phyloP scores from a whole-genome alignment of 2,888 invertebrate species.

The Minunthozetes semirufus region DNA sequence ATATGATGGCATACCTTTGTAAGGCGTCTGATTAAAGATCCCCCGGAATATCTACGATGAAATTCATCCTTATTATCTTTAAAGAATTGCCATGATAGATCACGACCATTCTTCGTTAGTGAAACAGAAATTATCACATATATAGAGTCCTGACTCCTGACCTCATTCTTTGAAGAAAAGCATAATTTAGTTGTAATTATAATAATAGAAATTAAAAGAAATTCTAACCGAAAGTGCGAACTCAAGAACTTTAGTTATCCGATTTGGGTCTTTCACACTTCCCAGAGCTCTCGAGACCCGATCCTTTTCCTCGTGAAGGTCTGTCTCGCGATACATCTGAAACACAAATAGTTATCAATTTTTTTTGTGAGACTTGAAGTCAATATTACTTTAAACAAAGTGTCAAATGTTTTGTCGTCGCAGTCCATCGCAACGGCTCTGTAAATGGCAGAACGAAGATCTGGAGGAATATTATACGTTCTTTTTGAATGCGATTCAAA shows the following conservation, averaged over 20 bases:
- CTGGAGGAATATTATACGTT: slow-evolving; percentile 64
- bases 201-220: no score
- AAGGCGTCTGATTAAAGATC: slow-evolving; percentile 72
- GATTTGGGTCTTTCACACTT: slow-evolving; percentile 62
- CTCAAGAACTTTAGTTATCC: slow-evolving; percentile 62
- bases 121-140: slow-evolving; percentile 82
- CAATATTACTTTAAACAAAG: slow-evolving; percentile 44
- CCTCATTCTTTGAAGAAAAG: slow-evolving; percentile 52
- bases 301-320: slow-evolving; percentile 88
- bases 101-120: slow-evolving; percentile 68
- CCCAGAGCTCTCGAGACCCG: slow-evolving; percentile 79
- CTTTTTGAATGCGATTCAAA: slow-evolving; percentile 61
- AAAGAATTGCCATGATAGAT: slow-evolving; percentile 84
- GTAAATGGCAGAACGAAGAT: slow-evolving; percentile 74
- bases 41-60: slow-evolving; percentile 70
- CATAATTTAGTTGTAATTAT: no score
- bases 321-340: slow-evolving; percentile 62
- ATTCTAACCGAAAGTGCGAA: slow-evolving; percentile 44
- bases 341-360: neutral
- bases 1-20: slow-evolving; percentile 52
- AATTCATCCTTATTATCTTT: slow-evolving; percentile 72
- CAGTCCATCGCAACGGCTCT: slow-evolving; percentile 69
- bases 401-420: slow-evolving; percentile 63
- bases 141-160: slow-evolving; percentile 81
- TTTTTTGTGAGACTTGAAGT: neutral